Conservation (phyloP, 2,113 vertebrate genomes). For the Oncorhynchus keta region DNA sequence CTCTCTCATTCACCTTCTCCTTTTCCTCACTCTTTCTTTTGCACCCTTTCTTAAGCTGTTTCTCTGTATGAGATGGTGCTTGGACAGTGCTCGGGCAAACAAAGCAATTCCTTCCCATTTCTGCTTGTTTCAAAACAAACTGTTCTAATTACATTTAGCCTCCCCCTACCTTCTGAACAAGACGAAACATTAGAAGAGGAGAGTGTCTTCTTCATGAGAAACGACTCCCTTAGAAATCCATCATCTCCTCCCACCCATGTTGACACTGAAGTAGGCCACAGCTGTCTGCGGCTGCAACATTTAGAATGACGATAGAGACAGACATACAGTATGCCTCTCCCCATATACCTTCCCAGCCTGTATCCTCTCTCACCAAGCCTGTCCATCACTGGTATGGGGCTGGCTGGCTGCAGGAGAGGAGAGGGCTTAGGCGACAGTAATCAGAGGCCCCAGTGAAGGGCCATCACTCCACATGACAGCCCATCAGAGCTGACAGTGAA, state of each 20-base stretch:
- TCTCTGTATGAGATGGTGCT: not conserved
- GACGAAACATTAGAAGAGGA: not conserved
- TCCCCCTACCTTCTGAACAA: not conserved
- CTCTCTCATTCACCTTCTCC: conserved; percentile 21
- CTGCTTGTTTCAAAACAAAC: not conserved
- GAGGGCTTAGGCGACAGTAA: conserved; percentile 59
- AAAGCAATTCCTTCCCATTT: not conserved
- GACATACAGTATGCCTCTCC: conserved; percentile 5
- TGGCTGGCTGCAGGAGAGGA: conserved; percentile 45
- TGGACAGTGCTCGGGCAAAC: not conserved
- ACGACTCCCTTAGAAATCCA: not conserved
- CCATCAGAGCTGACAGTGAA: conserved; percentile 69
- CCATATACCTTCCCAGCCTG: not conserved
- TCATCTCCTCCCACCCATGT: not conserved
- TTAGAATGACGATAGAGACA: conserved; percentile 40
- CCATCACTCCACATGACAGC: conserved; percentile 64
- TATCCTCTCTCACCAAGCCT: not conserved
- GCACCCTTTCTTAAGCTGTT: not conserved
- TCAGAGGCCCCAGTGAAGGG: conserved; percentile 57
- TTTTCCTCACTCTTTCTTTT: not conserved
- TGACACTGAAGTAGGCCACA: not conserved
- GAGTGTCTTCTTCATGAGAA: no score
- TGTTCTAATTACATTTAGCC: no score
- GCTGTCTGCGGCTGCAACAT: conserved; percentile 20
- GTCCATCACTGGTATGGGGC: conserved; percentile 11